phyloP scores from a whole-genome alignment of 2,797 vertebrate genomes.

The Microcaecilia unicolor region DNA sequence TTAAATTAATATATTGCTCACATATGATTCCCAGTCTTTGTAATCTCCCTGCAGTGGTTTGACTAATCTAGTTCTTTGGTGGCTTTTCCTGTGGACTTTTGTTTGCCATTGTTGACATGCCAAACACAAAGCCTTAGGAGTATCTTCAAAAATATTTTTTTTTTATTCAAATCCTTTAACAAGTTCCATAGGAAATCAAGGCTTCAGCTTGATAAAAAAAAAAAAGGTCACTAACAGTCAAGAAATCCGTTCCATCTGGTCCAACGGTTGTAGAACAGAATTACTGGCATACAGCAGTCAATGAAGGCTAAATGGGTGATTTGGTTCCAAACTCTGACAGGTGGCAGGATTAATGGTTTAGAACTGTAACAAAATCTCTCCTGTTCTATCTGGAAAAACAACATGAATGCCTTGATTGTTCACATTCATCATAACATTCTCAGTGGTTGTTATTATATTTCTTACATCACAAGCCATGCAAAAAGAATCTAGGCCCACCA shows the following conservation, averaged over 20 bases:
- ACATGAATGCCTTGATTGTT: constrained; percentile 4
- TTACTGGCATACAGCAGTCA: constrained; percentile 26
- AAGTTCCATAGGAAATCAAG: too few species aligned
- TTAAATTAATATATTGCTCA: too few species aligned
- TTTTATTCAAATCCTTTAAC: too few species aligned
- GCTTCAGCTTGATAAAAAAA: too few species aligned
- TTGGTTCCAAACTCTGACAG: constrained; percentile 20
- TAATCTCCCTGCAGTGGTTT: too few species aligned
- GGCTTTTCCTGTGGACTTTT: too few species aligned
- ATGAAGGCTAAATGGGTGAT: not conserved
- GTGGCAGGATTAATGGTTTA: constrained; percentile 23
- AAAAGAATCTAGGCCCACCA: constrained; percentile 4
- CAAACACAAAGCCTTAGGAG: too few species aligned
- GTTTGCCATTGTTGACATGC: too few species aligned
- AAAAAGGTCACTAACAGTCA: constrained; percentile 5
- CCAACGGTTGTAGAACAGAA: constrained; percentile 10
- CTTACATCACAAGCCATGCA: constrained; percentile 19
- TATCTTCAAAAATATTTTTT: too few species aligned
- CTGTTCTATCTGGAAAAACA: constrained; percentile 9
- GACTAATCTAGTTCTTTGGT: too few species aligned
- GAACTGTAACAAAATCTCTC: constrained; percentile 14
- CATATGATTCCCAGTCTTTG: too few species aligned
- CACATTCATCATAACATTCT: constrained; percentile 28
- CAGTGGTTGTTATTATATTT: constrained; percentile 15
- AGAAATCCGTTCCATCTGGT: constrained; percentile 14